These are phyloP conservation scores for Drosophila mettleri DNA, from an alignment of 2,888 invertebrate species.

Conservation along the genomic window DNA sequence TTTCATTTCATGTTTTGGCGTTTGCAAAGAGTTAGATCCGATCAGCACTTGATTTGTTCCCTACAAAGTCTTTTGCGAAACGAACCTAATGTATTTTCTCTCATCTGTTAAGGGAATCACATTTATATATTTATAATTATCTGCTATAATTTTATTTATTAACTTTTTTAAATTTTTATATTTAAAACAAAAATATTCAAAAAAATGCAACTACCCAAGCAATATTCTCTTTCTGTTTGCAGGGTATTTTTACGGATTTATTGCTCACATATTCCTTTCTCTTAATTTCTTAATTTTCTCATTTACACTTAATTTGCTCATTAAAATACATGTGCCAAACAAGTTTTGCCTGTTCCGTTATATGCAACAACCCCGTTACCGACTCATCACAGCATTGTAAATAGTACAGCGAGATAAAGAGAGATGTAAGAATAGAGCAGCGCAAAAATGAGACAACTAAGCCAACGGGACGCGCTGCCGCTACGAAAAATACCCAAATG, in stretches of 20 bases:
- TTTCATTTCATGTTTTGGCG: background rate
- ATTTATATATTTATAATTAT: background rate
- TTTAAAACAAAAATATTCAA: background rate
- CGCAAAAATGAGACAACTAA: background rate
- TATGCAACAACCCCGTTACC: background rate
- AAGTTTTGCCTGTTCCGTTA: background rate
- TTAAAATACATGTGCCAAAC: constrained; percentile 2
- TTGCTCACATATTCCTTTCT: background rate
- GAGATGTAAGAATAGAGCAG: background rate
- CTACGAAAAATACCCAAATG: background rate
- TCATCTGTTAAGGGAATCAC: background rate
- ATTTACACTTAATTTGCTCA: background rate
- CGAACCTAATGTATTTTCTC: too few species aligned
- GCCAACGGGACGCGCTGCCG: background rate
- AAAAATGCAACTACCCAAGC: background rate
- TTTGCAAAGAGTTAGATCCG: background rate
- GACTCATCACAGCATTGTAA: background rate
- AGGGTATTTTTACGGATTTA: background rate
- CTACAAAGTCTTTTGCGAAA: background rate
- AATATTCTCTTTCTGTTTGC: background rate
- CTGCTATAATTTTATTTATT: background rate
- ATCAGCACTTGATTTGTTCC: too few species aligned
- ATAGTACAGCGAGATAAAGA: too few species aligned
- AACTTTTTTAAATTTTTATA: background rate
- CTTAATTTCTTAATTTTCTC: background rate